Base-by-base conservation (phyloP, 2,797 vertebrate species). In the Euthynnus affinis region DNA sequence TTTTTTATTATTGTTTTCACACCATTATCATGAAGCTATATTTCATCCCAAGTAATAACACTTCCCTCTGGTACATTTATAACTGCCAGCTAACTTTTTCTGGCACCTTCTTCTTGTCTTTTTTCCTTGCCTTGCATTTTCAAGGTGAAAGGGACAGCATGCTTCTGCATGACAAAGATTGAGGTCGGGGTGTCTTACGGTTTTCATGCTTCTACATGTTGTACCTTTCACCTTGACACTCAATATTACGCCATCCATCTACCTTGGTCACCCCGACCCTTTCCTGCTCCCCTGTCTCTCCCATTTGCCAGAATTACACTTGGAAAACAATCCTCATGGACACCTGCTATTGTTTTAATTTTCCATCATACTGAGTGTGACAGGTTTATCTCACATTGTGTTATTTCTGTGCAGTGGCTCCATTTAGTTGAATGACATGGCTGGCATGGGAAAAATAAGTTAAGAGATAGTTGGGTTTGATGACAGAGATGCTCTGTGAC, bases 321-420 rank as follows among this genome's bases (percentile, higher is more conserved):
- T 89, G 64, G 68, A 59, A 80, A 68, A 71, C 58, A 66, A 25
- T 74, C 64, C 49, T 78, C 70, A 68, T 25, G 22, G 70, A 78
- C 86, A 89, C 63, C 76, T 87, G 75, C 76, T 84, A 80, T 91
- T 86, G 74, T 88, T 81, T 78, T 42, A 71, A 82, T 76, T 80
- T 64, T 37, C 46, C 49, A 37, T 84, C 75, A 85, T 55, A 65
- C 51, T 78, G 48, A 82, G 46, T 72, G 70, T 83, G 89, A 77
- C 83, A 86, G 80, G 63, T 87, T 83, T 63, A 81, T 76, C 72
- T 75, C 78, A 74, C 60, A 78, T 80, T 71, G 48, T 59, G 66
- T 74, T 70, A 81, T 80, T 82, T 78, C 8, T 37, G 9, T 62
- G 66, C 74, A 80, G 82, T 71, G 85, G 82, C 71, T 79, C 49